Conservation (phyloP, 2,797 vertebrate genomes). For the Paedocypris micromegethes region DNA sequence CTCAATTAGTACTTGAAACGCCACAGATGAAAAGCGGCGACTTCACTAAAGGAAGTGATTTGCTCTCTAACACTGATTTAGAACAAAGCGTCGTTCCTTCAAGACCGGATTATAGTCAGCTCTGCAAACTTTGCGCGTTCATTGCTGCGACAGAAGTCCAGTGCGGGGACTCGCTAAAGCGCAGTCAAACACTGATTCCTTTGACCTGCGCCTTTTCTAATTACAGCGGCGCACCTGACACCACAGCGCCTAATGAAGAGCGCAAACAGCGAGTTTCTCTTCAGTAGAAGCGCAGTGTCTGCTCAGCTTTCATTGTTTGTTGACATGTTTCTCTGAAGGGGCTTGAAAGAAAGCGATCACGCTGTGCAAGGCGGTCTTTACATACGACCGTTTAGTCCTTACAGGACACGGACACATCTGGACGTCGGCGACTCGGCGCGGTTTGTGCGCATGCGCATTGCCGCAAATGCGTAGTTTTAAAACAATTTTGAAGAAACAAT, state of each 20-base stretch:
- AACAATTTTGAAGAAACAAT: no score
- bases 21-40: conserved; percentile 58
- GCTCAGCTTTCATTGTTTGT: conserved; percentile 58
- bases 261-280: conserved; percentile 70
- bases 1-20: conserved; percentile 56
- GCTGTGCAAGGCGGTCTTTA: conserved; percentile 40
- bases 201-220: conserved; percentile 61
- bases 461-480: not conserved
- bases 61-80: conserved; percentile 53
- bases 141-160: conserved; percentile 46
- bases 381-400: conserved; percentile 33
- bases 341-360: conserved; percentile 36
- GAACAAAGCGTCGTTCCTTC: conserved; percentile 62
- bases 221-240: conserved; percentile 61
- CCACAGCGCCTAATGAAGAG: conserved; percentile 70
- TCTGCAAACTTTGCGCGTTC: conserved; percentile 70
- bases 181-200: conserved; percentile 64
- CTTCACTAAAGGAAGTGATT: conserved; percentile 53
- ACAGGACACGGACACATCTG: conserved; percentile 31
- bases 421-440: not conserved
- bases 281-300: conserved; percentile 35
- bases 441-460: not conserved
- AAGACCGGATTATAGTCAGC: conserved; percentile 70
- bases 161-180: conserved; percentile 65
- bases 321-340: conserved; percentile 51